phyloP scores from a whole-genome alignment of 2,888 invertebrate species.

The Ophioninae sp. region DNA sequence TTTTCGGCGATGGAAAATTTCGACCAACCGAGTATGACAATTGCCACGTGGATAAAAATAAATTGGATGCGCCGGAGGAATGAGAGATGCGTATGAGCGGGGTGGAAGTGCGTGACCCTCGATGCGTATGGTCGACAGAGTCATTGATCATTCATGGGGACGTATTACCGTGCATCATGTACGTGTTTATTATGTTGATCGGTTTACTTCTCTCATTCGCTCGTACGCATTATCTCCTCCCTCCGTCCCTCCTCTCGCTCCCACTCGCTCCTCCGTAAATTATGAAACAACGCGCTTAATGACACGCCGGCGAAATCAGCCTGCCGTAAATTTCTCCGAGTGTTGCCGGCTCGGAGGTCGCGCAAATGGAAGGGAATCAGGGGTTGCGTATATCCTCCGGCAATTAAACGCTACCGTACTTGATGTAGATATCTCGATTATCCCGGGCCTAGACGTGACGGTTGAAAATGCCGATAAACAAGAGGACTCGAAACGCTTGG shows the following conservation, averaged over 20 bases:
- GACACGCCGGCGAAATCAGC: constrained; percentile 79
- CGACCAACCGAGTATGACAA: not conserved
- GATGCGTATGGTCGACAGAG: constrained; percentile 38
- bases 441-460: not conserved
- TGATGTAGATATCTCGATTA: constrained; percentile 3
- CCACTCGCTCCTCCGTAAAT: constrained; percentile 71
- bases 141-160: constrained; percentile 61
- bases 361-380: constrained; percentile 55
- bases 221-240: not conserved
- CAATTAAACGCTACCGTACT: not conserved
- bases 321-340: constrained; percentile 76
- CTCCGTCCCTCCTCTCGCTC: constrained; percentile 20
- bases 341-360: constrained; percentile 54
- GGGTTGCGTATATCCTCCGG: not conserved
- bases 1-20: not conserved
- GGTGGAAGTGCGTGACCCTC: constrained; percentile 48
- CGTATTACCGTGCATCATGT: constrained; percentile 62
- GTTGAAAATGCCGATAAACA: not conserved
- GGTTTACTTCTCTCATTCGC: constrained; percentile 60
- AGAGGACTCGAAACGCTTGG: constrained; percentile 1
- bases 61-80: constrained; percentile 13
- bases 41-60: constrained; percentile 5
- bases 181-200: constrained; percentile 61
- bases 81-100: constrained; percentile 12
- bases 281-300: constrained; percentile 81